Conservation (phyloP, 2,113 vertebrate species). For the Synodontis membranacea region DNA sequence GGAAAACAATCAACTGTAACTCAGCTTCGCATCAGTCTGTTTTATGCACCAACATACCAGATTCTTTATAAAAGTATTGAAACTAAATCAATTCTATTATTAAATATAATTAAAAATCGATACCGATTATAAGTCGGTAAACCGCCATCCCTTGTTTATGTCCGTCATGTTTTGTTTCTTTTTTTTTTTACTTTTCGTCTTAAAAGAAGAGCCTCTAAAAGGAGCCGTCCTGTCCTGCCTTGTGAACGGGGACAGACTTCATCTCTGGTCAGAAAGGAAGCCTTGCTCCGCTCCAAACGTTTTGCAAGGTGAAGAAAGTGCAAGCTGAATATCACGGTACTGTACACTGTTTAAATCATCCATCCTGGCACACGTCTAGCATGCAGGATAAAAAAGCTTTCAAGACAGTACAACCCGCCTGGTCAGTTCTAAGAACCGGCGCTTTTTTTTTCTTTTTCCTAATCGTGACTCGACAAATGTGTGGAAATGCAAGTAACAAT, state of each 20-base stretch:
- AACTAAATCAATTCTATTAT: too few relatives aligned
- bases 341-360: background rate
- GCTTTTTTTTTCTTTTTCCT: too few relatives aligned
- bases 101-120: too few relatives aligned
- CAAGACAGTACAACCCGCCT: background rate
- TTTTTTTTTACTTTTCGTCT: background rate
- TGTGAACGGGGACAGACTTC: background rate
- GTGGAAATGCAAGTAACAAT: background rate
- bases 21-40: background rate
- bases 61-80: background rate
- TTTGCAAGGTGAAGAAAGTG: background rate
- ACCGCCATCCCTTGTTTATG: background rate
- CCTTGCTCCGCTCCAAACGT: background rate
- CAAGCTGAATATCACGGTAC: background rate
- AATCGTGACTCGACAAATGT: background rate
- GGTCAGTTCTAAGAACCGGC: background rate
- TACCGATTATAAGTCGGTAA: background rate
- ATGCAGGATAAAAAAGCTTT: background rate
- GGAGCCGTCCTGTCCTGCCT: background rate
- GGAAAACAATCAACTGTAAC: background rate
- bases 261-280: background rate
- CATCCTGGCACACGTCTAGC: background rate
- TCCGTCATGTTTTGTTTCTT: background rate
- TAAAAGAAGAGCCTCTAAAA: background rate
- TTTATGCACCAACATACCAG: background rate